These are phyloP conservation scores for Actinemys pallida DNA, from an alignment of 2,113 vertebrate genomes.

Conservation along the genomic window DNA sequence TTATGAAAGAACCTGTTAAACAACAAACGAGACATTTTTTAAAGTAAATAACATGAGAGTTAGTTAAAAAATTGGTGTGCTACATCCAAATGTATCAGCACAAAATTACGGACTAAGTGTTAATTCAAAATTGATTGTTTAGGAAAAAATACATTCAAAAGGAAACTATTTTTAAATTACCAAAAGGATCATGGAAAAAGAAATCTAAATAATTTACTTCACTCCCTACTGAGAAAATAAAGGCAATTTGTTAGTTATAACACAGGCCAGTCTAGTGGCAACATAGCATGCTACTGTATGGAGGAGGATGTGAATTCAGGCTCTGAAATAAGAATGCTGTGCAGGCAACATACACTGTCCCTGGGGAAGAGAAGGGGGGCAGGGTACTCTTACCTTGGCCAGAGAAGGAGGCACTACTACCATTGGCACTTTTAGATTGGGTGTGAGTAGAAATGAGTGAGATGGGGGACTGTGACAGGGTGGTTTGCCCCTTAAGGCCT, in stretches of 20 bases:
- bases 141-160: not conserved
- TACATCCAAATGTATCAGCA: not conserved
- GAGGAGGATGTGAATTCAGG: not conserved
- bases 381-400: not conserved
- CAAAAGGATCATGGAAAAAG: conserved; percentile 13
- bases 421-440: not conserved
- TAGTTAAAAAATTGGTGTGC: not conserved
- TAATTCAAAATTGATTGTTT: not conserved
- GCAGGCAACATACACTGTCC: not conserved
- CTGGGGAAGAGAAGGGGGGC: not conserved
- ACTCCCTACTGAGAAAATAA: not conserved
- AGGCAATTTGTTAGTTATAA: not conserved
- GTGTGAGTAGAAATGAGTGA: rapidly evolving
- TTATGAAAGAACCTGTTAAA: not conserved
- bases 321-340: not conserved
- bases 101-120: not conserved
- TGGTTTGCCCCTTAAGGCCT: no score
- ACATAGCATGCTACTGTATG: not conserved
- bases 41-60: not conserved
- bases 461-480: no score
- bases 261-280: not conserved
- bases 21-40: not conserved
- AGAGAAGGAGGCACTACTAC: not conserved
- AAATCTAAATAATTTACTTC: conserved; percentile 23
- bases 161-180: conserved; percentile 17